phyloP scores from a whole-genome alignment of 2,113 vertebrate genomes.

The Eclectus roratus region DNA sequence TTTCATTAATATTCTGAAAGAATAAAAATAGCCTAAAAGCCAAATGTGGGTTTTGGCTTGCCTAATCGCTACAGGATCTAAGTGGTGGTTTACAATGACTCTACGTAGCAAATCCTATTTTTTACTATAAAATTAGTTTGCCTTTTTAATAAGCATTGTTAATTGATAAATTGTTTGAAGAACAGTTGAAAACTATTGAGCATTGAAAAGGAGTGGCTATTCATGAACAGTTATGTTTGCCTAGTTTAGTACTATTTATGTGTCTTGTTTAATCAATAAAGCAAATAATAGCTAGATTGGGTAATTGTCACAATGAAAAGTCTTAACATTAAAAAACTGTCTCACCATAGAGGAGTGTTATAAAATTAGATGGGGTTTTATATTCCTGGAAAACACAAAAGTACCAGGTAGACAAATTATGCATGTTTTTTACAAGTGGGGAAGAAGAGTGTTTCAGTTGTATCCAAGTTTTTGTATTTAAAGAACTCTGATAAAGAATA shows the following conservation, averaged over 20 bases:
- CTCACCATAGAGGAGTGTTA: neutral
- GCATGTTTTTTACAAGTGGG: neutral
- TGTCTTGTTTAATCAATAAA: neutral
- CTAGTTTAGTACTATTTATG: neutral
- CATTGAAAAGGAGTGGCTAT: neutral
- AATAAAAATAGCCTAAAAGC: constrained; percentile 70
- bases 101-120: constrained; percentile 26
- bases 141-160: constrained; percentile 16
- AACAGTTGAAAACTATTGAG: neutral
- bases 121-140: constrained; percentile 10
- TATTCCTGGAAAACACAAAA: neutral
- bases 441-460: neutral
- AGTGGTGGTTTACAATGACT: constrained; percentile 52
- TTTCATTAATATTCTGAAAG: constrained; percentile 79
- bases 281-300: neutral
- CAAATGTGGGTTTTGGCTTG: constrained; percentile 61
- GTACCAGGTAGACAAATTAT: neutral
- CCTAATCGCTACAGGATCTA: constrained; percentile 59
- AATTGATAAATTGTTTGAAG: constrained; percentile 1
- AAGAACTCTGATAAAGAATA: neutral
- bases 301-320: neutral
- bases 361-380: neutral
- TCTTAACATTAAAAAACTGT: neutral
- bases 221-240: neutral
- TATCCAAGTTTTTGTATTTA: neutral